Evolutionary conservation across 2,797 vertebrate species (phyloP).

Genomic region (Kryptopterus vitreolus): DNA sequence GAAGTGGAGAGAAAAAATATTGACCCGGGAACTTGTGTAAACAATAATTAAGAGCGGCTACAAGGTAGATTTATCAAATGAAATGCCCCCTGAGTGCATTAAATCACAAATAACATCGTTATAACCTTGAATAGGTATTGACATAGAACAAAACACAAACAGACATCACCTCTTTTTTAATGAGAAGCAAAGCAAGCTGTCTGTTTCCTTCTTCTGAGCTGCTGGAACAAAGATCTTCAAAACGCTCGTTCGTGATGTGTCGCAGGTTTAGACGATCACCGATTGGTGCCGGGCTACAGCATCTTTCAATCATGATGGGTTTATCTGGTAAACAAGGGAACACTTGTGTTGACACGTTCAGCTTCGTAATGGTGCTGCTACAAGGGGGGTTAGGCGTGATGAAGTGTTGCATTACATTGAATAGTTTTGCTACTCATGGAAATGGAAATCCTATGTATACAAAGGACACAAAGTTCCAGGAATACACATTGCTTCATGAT

Average conservation of each 20-base stretch:
- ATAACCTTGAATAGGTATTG: neutral
- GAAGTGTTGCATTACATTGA: neutral
- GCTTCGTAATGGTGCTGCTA: neutral
- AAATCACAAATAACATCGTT: neutral
- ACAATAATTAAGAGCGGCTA: neutral
- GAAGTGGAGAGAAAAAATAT: neutral
- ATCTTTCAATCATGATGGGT: slow-evolving; percentile 47
- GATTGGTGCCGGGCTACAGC: slow-evolving; percentile 37
- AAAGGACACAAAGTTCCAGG: neutral
- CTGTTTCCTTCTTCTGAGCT: slow-evolving; percentile 48
- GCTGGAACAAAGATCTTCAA: slow-evolving; percentile 44
- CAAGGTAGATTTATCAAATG: neutral
- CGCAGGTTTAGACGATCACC: slow-evolving; percentile 14
- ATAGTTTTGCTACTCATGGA: neutral
- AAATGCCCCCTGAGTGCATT: too few species aligned
- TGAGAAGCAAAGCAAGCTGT: slow-evolving; percentile 51
- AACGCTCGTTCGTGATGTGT: slow-evolving; percentile 39
- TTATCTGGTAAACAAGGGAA: slow-evolving; percentile 43
- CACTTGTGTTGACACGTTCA: neutral
- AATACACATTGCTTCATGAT: neutral
- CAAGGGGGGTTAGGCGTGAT: neutral
- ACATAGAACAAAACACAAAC: neutral
- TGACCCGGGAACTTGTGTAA: neutral
- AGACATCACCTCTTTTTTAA: slow-evolving; percentile 65
- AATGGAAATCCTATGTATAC: neutral